Percentiles rank a stretch among this genome's conserved stretches.
phyloP scores from a whole-genome alignment of 2,888 invertebrate species.

The Silvanus unidentatus region DNA sequence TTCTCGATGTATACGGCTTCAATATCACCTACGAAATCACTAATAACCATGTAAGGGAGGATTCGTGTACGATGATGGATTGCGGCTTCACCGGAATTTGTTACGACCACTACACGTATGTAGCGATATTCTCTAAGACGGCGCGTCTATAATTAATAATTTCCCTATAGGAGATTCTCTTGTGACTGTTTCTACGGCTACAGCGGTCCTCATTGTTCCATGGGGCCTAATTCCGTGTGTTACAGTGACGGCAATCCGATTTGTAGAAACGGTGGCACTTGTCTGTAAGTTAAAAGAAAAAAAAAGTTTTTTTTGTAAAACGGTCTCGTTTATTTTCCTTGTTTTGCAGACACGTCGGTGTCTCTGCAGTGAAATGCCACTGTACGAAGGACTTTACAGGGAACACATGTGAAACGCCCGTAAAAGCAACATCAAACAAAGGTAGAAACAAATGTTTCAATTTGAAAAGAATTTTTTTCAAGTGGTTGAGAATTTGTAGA shows the following conservation, averaged over 20 bases:
- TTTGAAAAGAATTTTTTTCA: conserved; percentile 22
- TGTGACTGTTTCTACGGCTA: conserved; percentile 80
- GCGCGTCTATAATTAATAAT: background rate
- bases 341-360: conserved; percentile 64
- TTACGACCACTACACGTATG: conserved; percentile 68
- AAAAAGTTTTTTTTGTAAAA: too few species aligned
- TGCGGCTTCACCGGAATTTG: conserved; percentile 86
- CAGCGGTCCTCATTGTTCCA: conserved; percentile 71
- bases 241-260: conserved; percentile 56
- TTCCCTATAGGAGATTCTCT: conserved; percentile 59
- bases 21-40: conserved; percentile 86
- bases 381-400: conserved; percentile 64
- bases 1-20: conserved; percentile 84
- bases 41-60: conserved; percentile 48
- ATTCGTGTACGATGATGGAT: conserved; percentile 70
- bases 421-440: conserved; percentile 45
- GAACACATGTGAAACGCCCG: conserved; percentile 62
- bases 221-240: conserved; percentile 66
- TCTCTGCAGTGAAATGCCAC: conserved; percentile 67
- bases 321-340: too few species aligned
- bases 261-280: conserved; percentile 78
- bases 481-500: conserved; percentile 29
- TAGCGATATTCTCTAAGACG: background rate
- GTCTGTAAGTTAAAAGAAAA: conserved; percentile 61
- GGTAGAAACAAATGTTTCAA: conserved; percentile 11